Conservation (phyloP, 2,797 vertebrate genomes). For the Taeniopygia guttata region DNA sequence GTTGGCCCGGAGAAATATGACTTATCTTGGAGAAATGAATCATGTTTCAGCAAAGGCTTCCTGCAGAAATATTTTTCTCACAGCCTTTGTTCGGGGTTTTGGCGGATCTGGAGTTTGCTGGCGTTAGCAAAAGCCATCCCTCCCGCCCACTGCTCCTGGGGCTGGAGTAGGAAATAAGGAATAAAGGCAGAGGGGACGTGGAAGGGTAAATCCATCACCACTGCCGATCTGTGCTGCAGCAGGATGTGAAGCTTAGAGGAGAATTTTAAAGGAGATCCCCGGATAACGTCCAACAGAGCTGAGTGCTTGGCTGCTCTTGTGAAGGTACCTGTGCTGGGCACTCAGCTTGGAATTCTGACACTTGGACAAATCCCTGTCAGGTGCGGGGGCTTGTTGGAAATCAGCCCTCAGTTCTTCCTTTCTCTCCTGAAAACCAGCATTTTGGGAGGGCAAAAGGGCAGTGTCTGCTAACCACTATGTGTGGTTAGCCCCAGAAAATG, state of each 20-base stretch:
- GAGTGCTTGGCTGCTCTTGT: background rate
- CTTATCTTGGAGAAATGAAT: constrained; percentile 50
- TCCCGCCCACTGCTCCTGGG: constrained; percentile 8
- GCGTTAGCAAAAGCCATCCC: constrained; percentile 5
- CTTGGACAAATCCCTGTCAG: background rate
- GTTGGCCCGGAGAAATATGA: background rate
- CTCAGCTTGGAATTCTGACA: background rate
- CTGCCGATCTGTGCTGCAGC: background rate
- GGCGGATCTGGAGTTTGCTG: constrained; percentile 47
- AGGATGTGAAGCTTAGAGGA: background rate
- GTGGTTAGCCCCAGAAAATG: background rate
- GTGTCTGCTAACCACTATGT: accelerated
- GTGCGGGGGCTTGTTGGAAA: background rate
- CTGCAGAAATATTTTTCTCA: constrained; percentile 53
- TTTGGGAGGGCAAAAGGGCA: background rate
- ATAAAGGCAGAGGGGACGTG: background rate
- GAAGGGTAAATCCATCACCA: background rate
- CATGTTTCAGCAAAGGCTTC: constrained; percentile 39
- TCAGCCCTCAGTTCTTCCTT: background rate
- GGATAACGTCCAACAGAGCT: background rate
- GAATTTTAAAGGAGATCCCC: background rate
- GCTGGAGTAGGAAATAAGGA: constrained; percentile 17
- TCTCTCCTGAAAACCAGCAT: background rate
- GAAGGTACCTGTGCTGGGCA: background rate
- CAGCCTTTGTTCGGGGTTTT: constrained; percentile 50